Conservation (phyloP, 1,140 invertebrate genomes). For the Paralvinella palmiformis region DNA sequence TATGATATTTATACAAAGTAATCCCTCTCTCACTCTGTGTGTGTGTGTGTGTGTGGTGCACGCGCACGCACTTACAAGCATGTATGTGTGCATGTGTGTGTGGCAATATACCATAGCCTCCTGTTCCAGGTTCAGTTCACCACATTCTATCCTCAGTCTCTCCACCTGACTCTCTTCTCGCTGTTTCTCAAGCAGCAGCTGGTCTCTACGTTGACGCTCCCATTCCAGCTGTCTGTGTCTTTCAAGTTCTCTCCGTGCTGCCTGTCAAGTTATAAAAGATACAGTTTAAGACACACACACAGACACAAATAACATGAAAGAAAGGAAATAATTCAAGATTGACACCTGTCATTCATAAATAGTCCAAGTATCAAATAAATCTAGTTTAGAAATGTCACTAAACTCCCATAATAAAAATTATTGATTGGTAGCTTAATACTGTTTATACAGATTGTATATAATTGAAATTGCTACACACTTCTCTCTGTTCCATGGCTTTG, state of each 20-base stretch:
- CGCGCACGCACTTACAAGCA: too few relatives aligned
- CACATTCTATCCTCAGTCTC: constrained; percentile 35
- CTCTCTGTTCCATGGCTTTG: constrained; percentile 62
- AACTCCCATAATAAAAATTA: background rate
- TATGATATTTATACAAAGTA: too few relatives aligned
- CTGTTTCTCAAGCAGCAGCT: constrained; percentile 84
- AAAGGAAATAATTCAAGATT: background rate
- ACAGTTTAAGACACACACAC: constrained; percentile 22
- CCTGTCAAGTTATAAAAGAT: constrained; percentile 28
- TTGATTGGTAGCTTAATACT: background rate
- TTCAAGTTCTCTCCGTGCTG: constrained; percentile 78
- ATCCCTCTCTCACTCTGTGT: too few relatives aligned
- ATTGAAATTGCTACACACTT: constrained; percentile 42
- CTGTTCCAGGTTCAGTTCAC: constrained; percentile 69
- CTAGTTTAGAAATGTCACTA: background rate
- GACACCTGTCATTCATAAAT: background rate
- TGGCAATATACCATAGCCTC: constrained; percentile 60
- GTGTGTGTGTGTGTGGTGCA: too few relatives aligned
- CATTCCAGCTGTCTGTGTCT: constrained; percentile 90
- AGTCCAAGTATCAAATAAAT: background rate
- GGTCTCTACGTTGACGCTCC: constrained; percentile 88
- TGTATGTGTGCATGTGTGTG: too few relatives aligned
- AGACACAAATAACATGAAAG: background rate
- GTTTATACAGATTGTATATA: background rate
- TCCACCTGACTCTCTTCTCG: constrained; percentile 49